These are phyloP conservation scores for Drosophila littoralis DNA, from an alignment of 1,140 invertebrate genomes.

Conservation along the genomic window DNA sequence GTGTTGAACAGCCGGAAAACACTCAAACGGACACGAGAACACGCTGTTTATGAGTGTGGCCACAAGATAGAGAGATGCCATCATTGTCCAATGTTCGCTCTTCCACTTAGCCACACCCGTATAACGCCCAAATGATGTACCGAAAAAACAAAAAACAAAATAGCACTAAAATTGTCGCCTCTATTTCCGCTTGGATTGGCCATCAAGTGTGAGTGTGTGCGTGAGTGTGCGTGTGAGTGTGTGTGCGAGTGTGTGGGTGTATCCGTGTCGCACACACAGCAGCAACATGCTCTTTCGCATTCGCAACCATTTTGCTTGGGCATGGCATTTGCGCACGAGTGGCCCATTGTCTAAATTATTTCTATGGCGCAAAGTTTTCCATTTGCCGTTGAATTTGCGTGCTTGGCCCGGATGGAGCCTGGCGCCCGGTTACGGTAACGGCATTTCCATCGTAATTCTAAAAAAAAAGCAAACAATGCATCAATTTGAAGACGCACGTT, in stretches of 20 bases:
- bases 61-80: slow-evolving; percentile 1
- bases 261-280: slow-evolving; percentile 24
- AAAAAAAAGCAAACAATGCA: slow-evolving; percentile 63
- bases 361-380: slow-evolving; percentile 63
- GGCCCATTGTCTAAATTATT: slow-evolving; percentile 79
- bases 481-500: slow-evolving; percentile 69
- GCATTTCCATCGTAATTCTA: slow-evolving; percentile 8
- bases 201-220: slow-evolving; percentile 13
- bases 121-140: slow-evolving; percentile 18
- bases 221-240: slow-evolving; percentile 14
- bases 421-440: slow-evolving; percentile 12
- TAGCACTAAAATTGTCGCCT: slow-evolving; percentile 72
- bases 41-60: slow-evolving; percentile 19
- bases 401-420: slow-evolving; percentile 24
- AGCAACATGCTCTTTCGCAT: slow-evolving; percentile 32
- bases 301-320: slow-evolving; percentile 40
- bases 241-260: slow-evolving; percentile 6
- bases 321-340: slow-evolving; percentile 78
- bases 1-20: slow-evolving; percentile 50
- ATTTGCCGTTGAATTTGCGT: slow-evolving; percentile 70
- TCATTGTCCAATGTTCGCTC: slow-evolving; percentile 14
- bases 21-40: slow-evolving; percentile 37
- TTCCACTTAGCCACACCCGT: slow-evolving; percentile 4
- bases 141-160: slow-evolving; percentile 24
- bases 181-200: slow-evolving; percentile 29